Evolutionary conservation across 2,113 vertebrate species (phyloP), one percentile per base, ranked within the genome.

Genomic region (Ammodramus savannarum): DNA sequence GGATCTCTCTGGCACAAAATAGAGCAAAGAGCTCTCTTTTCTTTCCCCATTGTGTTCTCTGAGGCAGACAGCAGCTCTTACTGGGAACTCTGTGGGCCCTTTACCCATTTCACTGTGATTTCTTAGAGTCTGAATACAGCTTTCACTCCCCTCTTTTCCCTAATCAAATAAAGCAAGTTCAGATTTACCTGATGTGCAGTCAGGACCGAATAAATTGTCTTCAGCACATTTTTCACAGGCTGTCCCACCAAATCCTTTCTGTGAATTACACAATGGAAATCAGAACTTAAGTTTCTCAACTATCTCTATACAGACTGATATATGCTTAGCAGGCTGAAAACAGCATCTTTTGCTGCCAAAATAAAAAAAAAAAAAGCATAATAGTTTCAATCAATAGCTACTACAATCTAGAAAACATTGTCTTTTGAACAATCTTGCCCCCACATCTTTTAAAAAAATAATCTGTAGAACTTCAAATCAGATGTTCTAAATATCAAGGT

Each of bases 141-240:
- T 92, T 91, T 52, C 36, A 16, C 7, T 44, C 43, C 25, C 15
- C 58, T 51, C 22, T 73, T 61, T 65, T 11, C 34, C 25, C 16
- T 22, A 26, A 29, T 78, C 59, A 23, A 55, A 3, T 39, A 74
- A 76, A 82, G 55, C 5, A 62, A 77, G 6, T 12, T 52, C 7
- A n/a, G 52, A 72, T 25, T 58, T 95, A 99, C 99, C 98, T 94
- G 98, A 98, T 48, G 94, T 96, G 65, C 99, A 99, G 78, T 92
- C 92, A 74, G 97, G 86, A 14, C 99, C 99, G n/a, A 98, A 99
- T 13, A 97, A 88, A 59, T 97, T 97, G n/a, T 98, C 97, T 68
- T 95, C 69, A 27, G 92, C 86, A 85, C 99, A 99, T 57, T 95
- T 97, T 97, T 99, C 99, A 97, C 99, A 99, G n/a, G 98, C 98